Evolutionary conservation across 2,113 vertebrate genomes (phyloP).

Genomic region (Pardalotus punctatus): DNA sequence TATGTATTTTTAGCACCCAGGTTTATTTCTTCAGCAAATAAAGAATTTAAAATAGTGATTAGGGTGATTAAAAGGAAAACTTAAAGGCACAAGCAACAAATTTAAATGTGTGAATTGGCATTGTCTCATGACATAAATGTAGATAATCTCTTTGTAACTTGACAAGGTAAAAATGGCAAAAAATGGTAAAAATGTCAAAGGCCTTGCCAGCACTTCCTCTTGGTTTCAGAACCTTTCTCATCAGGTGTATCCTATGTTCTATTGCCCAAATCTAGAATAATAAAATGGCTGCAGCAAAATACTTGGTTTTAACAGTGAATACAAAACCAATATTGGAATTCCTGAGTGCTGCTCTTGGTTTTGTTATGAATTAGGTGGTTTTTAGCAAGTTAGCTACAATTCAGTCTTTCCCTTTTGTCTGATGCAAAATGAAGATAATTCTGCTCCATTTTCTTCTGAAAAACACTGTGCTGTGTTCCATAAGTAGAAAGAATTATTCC

Average conservation of each 20-base stretch:
- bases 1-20: not conserved
- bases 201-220: not conserved
- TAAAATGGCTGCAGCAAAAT: not conserved
- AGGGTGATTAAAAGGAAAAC: not conserved
- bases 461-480: not conserved
- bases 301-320: not conserved
- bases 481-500: constrained; percentile 36
- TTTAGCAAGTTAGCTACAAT: not conserved
- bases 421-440: not conserved
- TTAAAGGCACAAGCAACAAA: not conserved
- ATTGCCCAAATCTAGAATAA: not conserved
- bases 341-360: not conserved
- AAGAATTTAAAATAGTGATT: not conserved
- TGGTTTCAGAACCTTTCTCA: not conserved
- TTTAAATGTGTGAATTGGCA: not conserved
- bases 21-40: not conserved
- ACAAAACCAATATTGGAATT: not conserved
- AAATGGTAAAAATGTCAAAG: not conserved
- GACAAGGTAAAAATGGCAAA: not conserved
- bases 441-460: not conserved
- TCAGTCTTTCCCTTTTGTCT: not conserved
- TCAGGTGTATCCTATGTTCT: not conserved
- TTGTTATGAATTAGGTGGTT: not conserved
- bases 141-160: not conserved
- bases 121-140: not conserved